Evolutionary conservation across 1,140 invertebrate species (phyloP).

Genomic region (Helicorthomorpha holstii): DNA sequence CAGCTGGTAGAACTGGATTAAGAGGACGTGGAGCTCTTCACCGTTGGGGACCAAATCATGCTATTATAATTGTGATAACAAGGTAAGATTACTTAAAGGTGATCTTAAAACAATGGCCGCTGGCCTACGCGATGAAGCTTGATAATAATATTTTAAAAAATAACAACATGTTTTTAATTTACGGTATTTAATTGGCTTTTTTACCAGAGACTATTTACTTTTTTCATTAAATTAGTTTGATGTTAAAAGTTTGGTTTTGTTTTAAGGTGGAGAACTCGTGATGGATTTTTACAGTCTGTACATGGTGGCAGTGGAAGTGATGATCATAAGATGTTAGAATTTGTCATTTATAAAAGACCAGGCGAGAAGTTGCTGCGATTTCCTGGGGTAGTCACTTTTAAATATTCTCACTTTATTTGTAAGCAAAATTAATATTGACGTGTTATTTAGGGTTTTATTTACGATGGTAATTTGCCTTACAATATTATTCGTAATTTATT

Average conservation of each 20-base stretch:
- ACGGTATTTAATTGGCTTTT: too few species aligned
- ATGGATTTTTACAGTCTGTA: conserved; percentile 6
- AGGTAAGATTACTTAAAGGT: conserved; percentile 18
- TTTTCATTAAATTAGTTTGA: too few species aligned
- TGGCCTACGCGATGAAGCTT: too few species aligned
- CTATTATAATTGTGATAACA: conserved; percentile 25
- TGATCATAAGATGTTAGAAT: conserved; percentile 13
- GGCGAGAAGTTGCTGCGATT: conserved; percentile 10
- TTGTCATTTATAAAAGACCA: conserved; percentile 12
- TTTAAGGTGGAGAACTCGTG: conserved; percentile 4
- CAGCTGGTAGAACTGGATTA: conserved; percentile 29
- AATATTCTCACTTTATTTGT: neutral
- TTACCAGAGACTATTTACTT: too few species aligned
- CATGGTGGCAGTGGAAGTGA: neutral
- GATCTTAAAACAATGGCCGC: too few species aligned
- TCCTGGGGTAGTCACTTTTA: conserved; percentile 11
- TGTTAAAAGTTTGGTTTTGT: neutral
- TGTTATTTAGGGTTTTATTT: conserved; percentile 6
- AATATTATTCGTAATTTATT: conserved; percentile 5
- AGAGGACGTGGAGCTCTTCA: conserved; percentile 26
- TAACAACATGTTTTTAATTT: too few species aligned
- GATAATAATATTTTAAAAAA: too few species aligned
- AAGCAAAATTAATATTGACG: conserved; percentile 7
- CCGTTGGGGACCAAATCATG: conserved; percentile 33
- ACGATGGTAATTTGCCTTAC: conserved; percentile 5